A percentile compares a stretch with the other conserved stretches of the same genome.
These are phyloP conservation scores for Hydrochoerus hydrochaeris DNA, from an alignment of 2,113 vertebrate genomes.

Conservation along the genomic window DNA sequence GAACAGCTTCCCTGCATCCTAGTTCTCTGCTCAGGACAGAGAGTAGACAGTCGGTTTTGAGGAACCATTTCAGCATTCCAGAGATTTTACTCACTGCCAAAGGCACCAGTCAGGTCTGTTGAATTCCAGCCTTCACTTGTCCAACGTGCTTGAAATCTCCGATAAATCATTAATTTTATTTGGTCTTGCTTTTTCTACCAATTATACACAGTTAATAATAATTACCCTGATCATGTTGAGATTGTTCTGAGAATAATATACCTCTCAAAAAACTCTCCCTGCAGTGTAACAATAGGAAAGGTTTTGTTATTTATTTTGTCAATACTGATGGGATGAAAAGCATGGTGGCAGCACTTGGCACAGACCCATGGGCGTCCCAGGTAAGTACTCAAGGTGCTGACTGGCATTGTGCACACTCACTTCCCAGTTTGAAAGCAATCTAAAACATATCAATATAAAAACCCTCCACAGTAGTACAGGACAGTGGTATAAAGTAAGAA, in stretches of 20 bases:
- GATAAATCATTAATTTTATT: not conserved
- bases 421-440: not conserved
- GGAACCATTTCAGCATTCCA: not conserved
- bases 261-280: not conserved
- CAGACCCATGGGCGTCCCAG: not conserved
- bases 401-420: too few species aligned
- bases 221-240: not conserved
- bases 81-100: not conserved
- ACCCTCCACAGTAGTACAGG: not conserved
- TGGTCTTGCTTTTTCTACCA: not conserved
- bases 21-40: not conserved
- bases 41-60: not conserved
- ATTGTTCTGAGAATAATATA: not conserved
- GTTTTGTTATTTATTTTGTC: not conserved
- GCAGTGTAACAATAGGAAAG: not conserved
- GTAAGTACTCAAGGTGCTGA: not conserved
- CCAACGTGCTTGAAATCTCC: not conserved
- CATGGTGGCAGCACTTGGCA: accelerated
- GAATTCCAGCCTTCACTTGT: not conserved
- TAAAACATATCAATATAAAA: not conserved
- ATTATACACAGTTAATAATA: not conserved
- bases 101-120: not conserved
- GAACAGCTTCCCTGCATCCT: not conserved
- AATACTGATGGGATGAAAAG: not conserved
- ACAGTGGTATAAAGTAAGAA: not conserved